Percentiles rank a stretch among this genome's conserved stretches.
These are phyloP conservation scores for Eilema sororculum DNA, from an alignment of 2,888 invertebrate genomes.

Conservation along the genomic window DNA sequence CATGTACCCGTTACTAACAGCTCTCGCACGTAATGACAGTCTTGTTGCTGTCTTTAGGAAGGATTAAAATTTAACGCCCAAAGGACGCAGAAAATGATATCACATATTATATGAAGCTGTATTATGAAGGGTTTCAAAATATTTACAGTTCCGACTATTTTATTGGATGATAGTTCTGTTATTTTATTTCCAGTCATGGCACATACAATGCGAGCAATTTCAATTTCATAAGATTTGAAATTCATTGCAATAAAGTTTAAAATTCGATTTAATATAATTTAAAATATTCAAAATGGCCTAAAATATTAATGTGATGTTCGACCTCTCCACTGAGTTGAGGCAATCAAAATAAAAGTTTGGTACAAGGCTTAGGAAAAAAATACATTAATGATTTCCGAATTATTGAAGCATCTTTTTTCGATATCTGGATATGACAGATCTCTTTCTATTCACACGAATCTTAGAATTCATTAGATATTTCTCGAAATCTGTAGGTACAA, in stretches of 20 bases:
- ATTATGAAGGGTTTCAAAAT: not conserved
- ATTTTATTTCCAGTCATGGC: not conserved
- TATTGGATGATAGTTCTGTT: not conserved
- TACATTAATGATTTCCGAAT: not conserved
- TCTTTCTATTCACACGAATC: not conserved
- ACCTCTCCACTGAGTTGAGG: not conserved
- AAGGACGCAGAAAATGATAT: conserved; percentile 19
- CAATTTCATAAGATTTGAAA: no score
- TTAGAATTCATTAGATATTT: not conserved
- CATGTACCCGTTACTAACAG: not conserved
- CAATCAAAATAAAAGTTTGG: not conserved
- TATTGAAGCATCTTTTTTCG: not conserved
- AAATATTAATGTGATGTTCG: no score
- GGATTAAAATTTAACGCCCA: conserved; percentile 42
- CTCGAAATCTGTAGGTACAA: not conserved
- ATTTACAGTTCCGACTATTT: no score
- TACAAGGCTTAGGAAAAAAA: not conserved
- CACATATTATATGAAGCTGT: not conserved
- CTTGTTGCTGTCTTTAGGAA: conserved; percentile 4
- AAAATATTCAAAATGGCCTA: no score
- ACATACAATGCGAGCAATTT: no score
- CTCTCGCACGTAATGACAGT: conserved; percentile 9
- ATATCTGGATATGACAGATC: not conserved
- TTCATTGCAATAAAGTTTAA: no score
- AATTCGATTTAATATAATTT: no score